A percentile compares a stretch with the other conserved stretches of the same genome.
phyloP scores from a whole-genome alignment of 2,888 invertebrate genomes.

The Herminia tarsipennalis region DNA sequence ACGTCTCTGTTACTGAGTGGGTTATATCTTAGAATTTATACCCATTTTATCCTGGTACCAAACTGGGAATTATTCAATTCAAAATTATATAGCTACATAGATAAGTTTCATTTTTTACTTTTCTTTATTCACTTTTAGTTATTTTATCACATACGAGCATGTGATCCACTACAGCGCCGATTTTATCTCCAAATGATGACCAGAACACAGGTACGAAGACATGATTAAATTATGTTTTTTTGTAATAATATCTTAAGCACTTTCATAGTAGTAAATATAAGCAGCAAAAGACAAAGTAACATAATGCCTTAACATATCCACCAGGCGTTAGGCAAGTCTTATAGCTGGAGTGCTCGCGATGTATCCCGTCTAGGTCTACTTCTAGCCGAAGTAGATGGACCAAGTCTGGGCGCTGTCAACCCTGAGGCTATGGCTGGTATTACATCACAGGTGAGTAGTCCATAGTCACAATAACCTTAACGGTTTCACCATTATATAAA shows the following conservation, averaged over 20 bases:
- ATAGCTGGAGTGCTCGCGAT: slow-evolving; percentile 76
- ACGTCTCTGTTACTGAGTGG: no score
- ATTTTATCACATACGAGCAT: slow-evolving; percentile 75
- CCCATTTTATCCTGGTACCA: no score
- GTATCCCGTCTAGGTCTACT: slow-evolving; percentile 71
- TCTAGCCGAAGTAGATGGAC: slow-evolving; percentile 66
- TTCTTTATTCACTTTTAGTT: slow-evolving; percentile 45
- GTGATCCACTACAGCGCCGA: slow-evolving; percentile 71
- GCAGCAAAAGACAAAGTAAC: neutral
- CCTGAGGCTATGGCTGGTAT: slow-evolving; percentile 73
- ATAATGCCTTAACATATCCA: slow-evolving; percentile 37
- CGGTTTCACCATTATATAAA: no score
- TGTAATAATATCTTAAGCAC: no score
- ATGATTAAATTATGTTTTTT: no score
- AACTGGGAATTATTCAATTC: no score
- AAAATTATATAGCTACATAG: neutral
- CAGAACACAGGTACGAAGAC: slow-evolving; percentile 62
- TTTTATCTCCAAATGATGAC: slow-evolving; percentile 77
- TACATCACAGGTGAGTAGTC: slow-evolving; percentile 61
- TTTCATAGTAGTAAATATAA: no score
- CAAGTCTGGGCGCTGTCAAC: slow-evolving; percentile 63
- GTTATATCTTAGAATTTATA: no score
- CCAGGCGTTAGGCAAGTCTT: slow-evolving; percentile 74
- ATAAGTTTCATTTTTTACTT: neutral
- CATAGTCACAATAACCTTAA: no score